Evolutionary conservation across 2,888 invertebrate species (phyloP), one percentile per base, ranked within the genome.

Genomic region (Acronicta leporina): DNA sequence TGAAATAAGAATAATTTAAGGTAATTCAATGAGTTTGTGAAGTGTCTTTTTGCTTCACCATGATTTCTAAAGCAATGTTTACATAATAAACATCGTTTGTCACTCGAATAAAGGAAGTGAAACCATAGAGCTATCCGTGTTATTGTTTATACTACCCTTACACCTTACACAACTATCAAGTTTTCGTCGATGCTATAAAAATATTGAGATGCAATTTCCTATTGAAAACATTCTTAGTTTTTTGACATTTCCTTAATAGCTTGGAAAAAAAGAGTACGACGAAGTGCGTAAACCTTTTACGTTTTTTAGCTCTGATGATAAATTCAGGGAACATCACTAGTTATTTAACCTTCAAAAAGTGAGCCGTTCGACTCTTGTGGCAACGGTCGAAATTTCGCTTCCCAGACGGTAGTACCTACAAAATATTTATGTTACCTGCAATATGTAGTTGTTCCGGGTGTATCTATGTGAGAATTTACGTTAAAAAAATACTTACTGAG

Each of bases 161-260:
- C 45, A 35, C 16, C 47, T 59, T 63, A 69, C 59, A 56, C 8
- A 43, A 50, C 42, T n/a, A 74, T 74, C 16, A 73, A 61, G 46
- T 46, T 61, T 60, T 74, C 77, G 53, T 58, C 77, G 48, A 35
- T n/a, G n/a, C 51, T 50, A 66, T 73, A 58, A 58, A 54, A 38
- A 35, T 59, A 43, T 53, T 47, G n/a, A 55, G 38, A 56, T 7
- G 20, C 46, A 41, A 42, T 58, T 55, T 59, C 35, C 53, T 62
- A 47, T 44, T 30, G 20, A 53, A 45, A 73, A 50, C 44, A 48
- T 44, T 27, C 13, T 5, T 5, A 7, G n/a, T 38, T 58, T 66
- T 61, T 62, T 43, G 30, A 20, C 9, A 66, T 47, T 48, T 71
- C 45, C 62, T 50, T 4, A 1, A 14, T 38, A 38, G 38, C n/a